Conservation (phyloP, 2,888 invertebrate species). For the Orthosia gracilis region DNA sequence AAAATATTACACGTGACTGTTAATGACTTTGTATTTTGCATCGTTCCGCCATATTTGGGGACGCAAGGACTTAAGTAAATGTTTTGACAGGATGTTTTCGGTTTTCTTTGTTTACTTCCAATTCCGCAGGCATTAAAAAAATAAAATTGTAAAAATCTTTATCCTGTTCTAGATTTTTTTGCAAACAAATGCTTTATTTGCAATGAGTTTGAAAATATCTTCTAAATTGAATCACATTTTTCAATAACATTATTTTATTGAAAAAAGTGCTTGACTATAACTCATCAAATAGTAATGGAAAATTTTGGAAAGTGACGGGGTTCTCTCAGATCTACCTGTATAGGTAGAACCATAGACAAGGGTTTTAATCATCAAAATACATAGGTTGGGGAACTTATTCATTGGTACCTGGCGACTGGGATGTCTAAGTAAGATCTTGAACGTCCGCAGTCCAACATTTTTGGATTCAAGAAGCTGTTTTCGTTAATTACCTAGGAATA, state of each 20-base stretch:
- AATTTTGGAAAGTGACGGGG: too few relatives aligned
- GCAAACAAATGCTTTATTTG: background rate
- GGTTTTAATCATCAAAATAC: too few relatives aligned
- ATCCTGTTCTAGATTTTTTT: background rate
- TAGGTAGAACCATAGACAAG: too few relatives aligned
- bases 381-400: too few relatives aligned
- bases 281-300: too few relatives aligned
- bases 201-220: background rate
- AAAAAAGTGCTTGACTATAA: too few relatives aligned
- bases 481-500: background rate
- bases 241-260: background rate
- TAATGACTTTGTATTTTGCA: conserved; percentile 30
- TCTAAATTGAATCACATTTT: background rate
- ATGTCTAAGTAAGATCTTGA: too few relatives aligned
- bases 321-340: too few relatives aligned
- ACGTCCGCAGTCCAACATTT: too few relatives aligned
- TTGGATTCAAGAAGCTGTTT: too few relatives aligned
- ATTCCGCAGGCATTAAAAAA: background rate
- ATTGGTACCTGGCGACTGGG: too few relatives aligned
- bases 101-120: conserved; percentile 25
- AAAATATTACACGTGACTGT: conserved; percentile 35
- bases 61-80: conserved; percentile 45
- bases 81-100: conserved; percentile 34
- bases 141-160: background rate
- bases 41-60: conserved; percentile 26